Evolutionary conservation across 2,113 vertebrate genomes (phyloP).

Genomic region (Cryptomyrus ogoouensis): DNA sequence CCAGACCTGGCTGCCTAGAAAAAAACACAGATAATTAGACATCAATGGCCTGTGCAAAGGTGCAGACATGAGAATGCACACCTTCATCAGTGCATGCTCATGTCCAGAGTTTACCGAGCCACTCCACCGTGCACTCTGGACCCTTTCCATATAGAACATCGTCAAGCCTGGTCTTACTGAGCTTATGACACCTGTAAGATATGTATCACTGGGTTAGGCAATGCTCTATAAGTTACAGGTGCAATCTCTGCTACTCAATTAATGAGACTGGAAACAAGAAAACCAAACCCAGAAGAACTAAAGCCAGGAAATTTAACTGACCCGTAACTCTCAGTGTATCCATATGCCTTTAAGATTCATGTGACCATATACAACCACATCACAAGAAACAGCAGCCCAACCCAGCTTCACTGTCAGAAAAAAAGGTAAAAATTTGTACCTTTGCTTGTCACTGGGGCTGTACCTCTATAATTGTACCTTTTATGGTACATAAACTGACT

Average conservation of each 20-base stretch:
- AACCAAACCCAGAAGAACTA: not conserved
- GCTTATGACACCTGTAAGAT: not conserved
- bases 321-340: not conserved
- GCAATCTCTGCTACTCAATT: not conserved
- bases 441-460: too few species aligned
- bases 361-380: not conserved
- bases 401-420: not conserved
- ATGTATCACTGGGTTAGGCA: not conserved
- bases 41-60: not conserved
- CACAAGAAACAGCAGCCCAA: not conserved
- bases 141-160: not conserved
- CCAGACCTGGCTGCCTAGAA: not conserved
- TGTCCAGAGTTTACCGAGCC: not conserved
- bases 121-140: not conserved
- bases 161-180: not conserved
- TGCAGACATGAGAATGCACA: not conserved
- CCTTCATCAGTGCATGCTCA: not conserved
- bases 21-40: not conserved
- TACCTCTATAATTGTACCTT: too few species aligned
- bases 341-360: not conserved
- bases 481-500: too few species aligned
- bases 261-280: not conserved
- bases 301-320: not conserved
- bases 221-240: not conserved
- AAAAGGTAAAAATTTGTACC: too few species aligned